Evolutionary conservation across 2,888 invertebrate genomes (phyloP).

Genomic region (Troides aeacus): DNA sequence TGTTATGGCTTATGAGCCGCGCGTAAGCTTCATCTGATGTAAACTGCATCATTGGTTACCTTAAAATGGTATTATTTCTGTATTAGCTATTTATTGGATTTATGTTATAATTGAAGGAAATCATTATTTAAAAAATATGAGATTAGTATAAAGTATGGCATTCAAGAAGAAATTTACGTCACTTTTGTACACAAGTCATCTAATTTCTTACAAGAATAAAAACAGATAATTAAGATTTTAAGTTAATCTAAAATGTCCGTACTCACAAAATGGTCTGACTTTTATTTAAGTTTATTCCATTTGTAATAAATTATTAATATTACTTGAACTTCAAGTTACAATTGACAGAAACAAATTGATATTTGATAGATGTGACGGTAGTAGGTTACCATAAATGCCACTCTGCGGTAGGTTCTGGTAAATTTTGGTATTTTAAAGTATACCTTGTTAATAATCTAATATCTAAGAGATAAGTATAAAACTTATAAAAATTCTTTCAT

Average conservation of each 20-base stretch:
- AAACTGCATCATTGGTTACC: slow-evolving; percentile 42
- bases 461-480: too few species aligned
- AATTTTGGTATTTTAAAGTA: background rate
- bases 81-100: background rate
- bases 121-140: background rate
- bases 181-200: slow-evolving; percentile 7
- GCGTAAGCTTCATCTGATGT: slow-evolving; percentile 72
- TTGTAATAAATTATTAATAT: slow-evolving; percentile 22
- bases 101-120: background rate
- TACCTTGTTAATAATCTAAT: background rate
- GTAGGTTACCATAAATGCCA: background rate
- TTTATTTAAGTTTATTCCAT: slow-evolving; percentile 26
- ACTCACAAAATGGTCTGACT: slow-evolving; percentile 19
- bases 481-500: too few species aligned
- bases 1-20: slow-evolving; percentile 74
- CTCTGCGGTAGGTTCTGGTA: background rate
- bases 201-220: background rate
- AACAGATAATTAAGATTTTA: background rate
- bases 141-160: background rate
- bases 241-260: background rate
- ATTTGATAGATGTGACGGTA: background rate
- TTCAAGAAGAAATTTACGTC: slow-evolving; percentile 18
- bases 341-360: slow-evolving; percentile 21
- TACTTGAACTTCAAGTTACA: slow-evolving; percentile 17
- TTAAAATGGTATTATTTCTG: slow-evolving; percentile 3